Base-by-base conservation (phyloP, 1,140 invertebrate species). In the Platyura marginata region DNA sequence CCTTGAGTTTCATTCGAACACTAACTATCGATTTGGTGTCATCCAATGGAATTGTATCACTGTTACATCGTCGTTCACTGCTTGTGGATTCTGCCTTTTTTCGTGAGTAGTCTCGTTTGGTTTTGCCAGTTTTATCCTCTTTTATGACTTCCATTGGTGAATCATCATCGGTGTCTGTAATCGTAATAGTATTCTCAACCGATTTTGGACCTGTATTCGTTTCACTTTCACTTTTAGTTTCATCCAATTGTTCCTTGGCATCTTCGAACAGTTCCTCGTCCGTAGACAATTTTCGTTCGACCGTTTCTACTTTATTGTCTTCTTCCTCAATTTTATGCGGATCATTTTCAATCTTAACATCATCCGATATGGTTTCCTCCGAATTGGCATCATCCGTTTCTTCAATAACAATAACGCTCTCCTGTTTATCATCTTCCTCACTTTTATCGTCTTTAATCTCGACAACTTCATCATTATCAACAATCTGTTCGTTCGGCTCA, bases 151-250 rank as follows among this genome's bases (percentile, higher is more conserved):
- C 68, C 55, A 71, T 68, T 2, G 69, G 69, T 0, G 71, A 67
- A 34, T 75, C 72, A 48, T 75, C 74, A 44, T 72, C 68, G 0
- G 67, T 71, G 39, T 71, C 68, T 0, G 61, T 64, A 21, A 57
- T 45, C 3, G 48, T 51, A 5, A 47, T 50, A 1, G 47, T 19
- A 0, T 45, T 36, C 13, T 44, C 44, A 21, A 22, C 10, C 6
- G 23, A 21, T 18, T 42, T 42, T 16, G 38, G 10, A n/a, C 15
- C 38, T 5, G 18, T 13, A 22, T 20, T 8, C 6, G 11, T 6
- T 34, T 25, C 22, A 5, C 8, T 52, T 46, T 53, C 44, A 44
- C 53, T 54, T 46, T 54, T 49, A 8, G 49, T 44, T 47, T 60
- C 56, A 45, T 62, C 56, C 42, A 54, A 44, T 44, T 59, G 55